Evolutionary conservation across 1,140 invertebrate species (phyloP).

Genomic region (Drosophila equinoxialis): DNA sequence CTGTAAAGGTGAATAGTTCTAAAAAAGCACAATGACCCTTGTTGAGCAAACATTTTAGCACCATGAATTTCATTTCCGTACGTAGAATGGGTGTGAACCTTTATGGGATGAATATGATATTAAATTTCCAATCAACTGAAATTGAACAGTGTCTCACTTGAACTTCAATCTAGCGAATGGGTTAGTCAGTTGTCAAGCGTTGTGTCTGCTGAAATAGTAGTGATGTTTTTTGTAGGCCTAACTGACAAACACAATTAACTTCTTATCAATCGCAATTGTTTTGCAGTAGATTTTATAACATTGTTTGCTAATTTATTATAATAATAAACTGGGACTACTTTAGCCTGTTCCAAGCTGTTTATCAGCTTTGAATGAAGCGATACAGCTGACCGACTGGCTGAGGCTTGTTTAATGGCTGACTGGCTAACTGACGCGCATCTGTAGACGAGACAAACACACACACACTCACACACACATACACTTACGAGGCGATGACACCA

Average conservation of each 20-base stretch:
- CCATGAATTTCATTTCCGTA: background rate
- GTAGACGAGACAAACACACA: slow-evolving; percentile 24
- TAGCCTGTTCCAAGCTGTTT: slow-evolving; percentile 23
- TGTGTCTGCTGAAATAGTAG: slow-evolving; percentile 1
- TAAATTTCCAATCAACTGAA: slow-evolving; percentile 35
- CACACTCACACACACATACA: no score
- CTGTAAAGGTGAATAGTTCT: no score
- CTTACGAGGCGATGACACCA: slow-evolving; percentile 7
- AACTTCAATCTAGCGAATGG: background rate
- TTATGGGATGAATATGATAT: slow-evolving; percentile 20
- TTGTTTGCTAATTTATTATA: slow-evolving; percentile 60
- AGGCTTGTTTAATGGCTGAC: background rate
- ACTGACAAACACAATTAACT: slow-evolving; percentile 39
- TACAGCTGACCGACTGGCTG: slow-evolving; percentile 1
- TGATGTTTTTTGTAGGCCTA: background rate
- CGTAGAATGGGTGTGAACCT: background rate
- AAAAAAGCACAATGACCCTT: background rate
- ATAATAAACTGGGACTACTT: slow-evolving; percentile 40
- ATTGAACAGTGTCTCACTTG: background rate
- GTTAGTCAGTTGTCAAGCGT: background rate
- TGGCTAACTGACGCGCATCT: slow-evolving; percentile 9
- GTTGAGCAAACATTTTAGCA: background rate
- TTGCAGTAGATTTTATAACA: slow-evolving; percentile 42
- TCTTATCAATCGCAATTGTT: slow-evolving; percentile 58
- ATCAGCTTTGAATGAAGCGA: slow-evolving; percentile 44